A percentile compares a stretch with the other conserved stretches of the same genome.
These are phyloP conservation scores for Rhopilema esculentum DNA, from an alignment of 30 jellyfish, hydroid and myxozoan species.

Conservation along the genomic window DNA sequence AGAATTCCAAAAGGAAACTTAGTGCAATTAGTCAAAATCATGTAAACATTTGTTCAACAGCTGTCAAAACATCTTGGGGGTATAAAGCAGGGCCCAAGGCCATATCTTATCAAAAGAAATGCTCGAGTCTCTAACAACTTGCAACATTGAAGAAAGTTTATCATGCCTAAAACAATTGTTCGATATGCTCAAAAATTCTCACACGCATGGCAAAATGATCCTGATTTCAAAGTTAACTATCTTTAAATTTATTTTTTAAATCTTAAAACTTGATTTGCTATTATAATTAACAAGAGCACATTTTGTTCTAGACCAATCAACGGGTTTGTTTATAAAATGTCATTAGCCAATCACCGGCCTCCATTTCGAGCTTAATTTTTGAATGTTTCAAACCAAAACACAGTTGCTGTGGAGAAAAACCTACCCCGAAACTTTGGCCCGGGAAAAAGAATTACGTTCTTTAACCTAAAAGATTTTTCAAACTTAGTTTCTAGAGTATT, in stretches of 20 bases:
- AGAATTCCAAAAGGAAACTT: constrained; percentile 14
- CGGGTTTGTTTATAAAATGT: no score
- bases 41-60: constrained; percentile 18
- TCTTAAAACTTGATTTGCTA: constrained; percentile 1
- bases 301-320: no score
- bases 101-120: constrained; percentile 8
- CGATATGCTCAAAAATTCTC: constrained; percentile 42
- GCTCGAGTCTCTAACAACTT: constrained; percentile 27
- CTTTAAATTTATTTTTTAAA: constrained; percentile 6
- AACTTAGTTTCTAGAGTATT: no score
- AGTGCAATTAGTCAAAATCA: constrained; percentile 7
- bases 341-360: no score
- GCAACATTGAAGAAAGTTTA: constrained; percentile 30
- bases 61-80: constrained; percentile 25
- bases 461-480: no score
- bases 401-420: no score
- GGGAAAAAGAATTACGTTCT: no score
- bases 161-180: constrained; percentile 35
- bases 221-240: constrained; percentile 35
- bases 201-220: constrained; percentile 38
- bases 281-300: no score
- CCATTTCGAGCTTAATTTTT: no score
- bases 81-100: constrained; percentile 29
- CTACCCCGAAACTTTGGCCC: no score
- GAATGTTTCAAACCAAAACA: no score